phyloP scores from a whole-genome alignment of 2,797 vertebrate species.

The Phoeniculus purpureus region DNA sequence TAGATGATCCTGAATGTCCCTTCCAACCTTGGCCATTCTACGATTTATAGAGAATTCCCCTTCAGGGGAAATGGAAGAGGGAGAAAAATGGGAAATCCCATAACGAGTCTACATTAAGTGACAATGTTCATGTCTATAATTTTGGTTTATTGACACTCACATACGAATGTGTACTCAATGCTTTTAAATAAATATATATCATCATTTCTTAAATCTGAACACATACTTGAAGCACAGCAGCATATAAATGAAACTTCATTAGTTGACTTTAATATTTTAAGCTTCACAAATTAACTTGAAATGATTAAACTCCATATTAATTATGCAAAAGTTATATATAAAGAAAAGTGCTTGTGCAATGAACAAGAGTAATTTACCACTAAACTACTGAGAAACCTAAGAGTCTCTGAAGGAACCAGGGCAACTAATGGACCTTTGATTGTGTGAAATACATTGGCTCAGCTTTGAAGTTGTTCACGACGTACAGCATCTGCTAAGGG shows the following conservation, averaged over 20 bases:
- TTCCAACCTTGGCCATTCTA: too few species aligned
- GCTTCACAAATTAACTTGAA: constrained; percentile 1
- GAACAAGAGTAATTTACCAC: neutral
- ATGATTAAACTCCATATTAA: constrained; percentile 1
- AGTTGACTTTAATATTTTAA: constrained; percentile 28
- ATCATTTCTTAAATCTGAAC: neutral
- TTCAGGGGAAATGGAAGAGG: neutral
- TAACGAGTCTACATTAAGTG: neutral
- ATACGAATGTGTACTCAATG: neutral
- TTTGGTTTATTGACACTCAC: neutral
- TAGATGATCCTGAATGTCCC: too few species aligned
- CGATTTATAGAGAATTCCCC: neutral
- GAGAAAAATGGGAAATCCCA: neutral
- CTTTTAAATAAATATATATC: neutral
- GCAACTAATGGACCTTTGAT: neutral
- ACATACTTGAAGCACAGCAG: neutral
- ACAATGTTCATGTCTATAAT: neutral
- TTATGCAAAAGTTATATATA: neutral
- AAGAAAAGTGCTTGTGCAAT: neutral
- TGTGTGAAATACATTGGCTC: neutral
- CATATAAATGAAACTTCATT: neutral
- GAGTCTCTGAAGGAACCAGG: neutral
- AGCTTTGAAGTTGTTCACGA: neutral
- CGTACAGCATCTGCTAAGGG: neutral
- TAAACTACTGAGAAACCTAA: neutral